A percentile compares a stretch with the other conserved stretches of the same genome.
phyloP scores from a whole-genome alignment of 2,797 vertebrate species.

The Tapera naevia region DNA sequence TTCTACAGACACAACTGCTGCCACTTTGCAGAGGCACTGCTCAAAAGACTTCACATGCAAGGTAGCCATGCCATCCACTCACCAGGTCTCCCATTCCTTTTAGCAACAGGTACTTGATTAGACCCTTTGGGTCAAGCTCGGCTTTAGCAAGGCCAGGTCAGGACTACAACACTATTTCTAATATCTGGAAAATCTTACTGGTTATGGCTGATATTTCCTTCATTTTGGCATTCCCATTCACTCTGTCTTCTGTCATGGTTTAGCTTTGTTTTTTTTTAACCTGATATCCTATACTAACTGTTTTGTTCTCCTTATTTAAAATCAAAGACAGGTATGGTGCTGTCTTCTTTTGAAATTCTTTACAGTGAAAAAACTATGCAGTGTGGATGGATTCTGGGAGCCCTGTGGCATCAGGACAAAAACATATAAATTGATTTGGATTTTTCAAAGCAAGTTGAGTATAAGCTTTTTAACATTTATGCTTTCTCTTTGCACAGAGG shows the following conservation, averaged over 20 bases:
- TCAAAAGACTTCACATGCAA: not conserved
- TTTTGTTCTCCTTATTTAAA: not conserved
- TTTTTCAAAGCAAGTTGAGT: not conserved
- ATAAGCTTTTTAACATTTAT: not conserved
- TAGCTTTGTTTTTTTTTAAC: not conserved
- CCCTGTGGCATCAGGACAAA: not conserved
- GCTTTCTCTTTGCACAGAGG: slow-evolving; percentile 62
- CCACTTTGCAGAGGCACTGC: not conserved
- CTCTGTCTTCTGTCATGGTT: not conserved
- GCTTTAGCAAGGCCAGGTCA: not conserved
- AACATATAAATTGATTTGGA: not conserved
- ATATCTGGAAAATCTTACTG: not conserved
- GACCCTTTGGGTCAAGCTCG: not conserved
- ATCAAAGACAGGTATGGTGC: not conserved
- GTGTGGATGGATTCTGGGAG: not conserved
- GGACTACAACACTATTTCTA: not conserved
- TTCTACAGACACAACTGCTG: not conserved
- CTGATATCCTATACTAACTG: not conserved
- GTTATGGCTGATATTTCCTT: not conserved
- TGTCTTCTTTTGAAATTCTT: not conserved
- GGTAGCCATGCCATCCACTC: not conserved
- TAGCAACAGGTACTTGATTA: not conserved
- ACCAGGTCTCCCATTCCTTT: not conserved
- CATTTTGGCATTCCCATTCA: not conserved
- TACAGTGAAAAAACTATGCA: not conserved